Percentiles rank a stretch among this genome's conserved stretches.
phyloP scores from a whole-genome alignment of 2,797 vertebrate genomes.

The Mionectes olivaceus region DNA sequence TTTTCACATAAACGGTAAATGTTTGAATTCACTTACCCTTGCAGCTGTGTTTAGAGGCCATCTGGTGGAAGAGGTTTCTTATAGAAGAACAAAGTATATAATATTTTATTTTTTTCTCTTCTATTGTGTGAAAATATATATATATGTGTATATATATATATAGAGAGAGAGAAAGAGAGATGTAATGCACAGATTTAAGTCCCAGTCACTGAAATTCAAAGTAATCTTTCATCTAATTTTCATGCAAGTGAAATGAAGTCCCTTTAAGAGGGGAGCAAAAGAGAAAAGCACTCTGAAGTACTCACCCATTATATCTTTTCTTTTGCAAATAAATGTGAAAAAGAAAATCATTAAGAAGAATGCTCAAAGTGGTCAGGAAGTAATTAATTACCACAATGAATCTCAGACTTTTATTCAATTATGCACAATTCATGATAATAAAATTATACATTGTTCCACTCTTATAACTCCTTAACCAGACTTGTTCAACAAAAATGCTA shows the following conservation, averaged over 20 bases:
- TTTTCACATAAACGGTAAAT: neutral
- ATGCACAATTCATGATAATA: neutral
- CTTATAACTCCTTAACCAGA: neutral
- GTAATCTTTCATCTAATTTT: neutral
- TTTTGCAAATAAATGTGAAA: constrained; percentile 1
- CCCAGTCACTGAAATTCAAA: neutral
- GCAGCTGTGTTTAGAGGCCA: constrained; percentile 25
- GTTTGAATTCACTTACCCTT: neutral
- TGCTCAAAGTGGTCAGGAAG: neutral
- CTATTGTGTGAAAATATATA: neutral
- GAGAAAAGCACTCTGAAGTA: neutral
- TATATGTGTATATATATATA: no score
- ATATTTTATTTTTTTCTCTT: neutral
- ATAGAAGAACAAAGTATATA: neutral
- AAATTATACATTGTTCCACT: neutral
- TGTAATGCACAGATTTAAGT: neutral
- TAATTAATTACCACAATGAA: constrained; percentile 16
- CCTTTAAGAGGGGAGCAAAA: neutral
- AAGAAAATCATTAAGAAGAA: neutral
- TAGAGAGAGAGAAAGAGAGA: no score
- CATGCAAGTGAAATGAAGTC: neutral
- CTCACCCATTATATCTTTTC: neutral
- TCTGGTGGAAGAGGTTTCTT: neutral
- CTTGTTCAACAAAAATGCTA: neutral
- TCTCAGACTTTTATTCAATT: constrained; percentile 5